Evolutionary conservation across 2,888 invertebrate genomes (phyloP).

Genomic region (Helleia helle): DNA sequence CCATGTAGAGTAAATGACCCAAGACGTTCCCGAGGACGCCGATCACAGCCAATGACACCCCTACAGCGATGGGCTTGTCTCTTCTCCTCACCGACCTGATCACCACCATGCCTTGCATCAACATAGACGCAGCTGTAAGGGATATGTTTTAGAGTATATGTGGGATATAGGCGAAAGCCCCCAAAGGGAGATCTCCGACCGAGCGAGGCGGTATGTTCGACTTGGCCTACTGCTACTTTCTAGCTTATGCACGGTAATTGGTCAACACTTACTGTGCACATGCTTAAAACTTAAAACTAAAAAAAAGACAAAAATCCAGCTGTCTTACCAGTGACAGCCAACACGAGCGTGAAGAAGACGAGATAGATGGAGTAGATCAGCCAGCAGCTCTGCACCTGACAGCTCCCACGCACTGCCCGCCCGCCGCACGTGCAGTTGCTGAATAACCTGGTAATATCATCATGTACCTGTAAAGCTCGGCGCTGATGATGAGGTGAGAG

Average conservation of each 20-base stretch:
- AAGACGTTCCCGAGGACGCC: slow-evolving; percentile 38
- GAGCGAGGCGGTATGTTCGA: too few species aligned
- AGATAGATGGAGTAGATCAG: slow-evolving; percentile 40
- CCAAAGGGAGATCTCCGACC: too few species aligned
- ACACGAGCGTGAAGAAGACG: slow-evolving; percentile 41
- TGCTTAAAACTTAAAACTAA: too few species aligned
- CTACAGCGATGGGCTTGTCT: slow-evolving; percentile 47
- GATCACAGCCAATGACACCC: slow-evolving; percentile 32
- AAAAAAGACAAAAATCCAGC: too few species aligned
- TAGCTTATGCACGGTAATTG: too few species aligned
- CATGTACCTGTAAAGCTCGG: too few species aligned
- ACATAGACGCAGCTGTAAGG: slow-evolving; percentile 42
- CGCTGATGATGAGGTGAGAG: too few species aligned
- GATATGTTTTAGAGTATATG: too few species aligned
- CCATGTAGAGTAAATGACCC: slow-evolving; percentile 44
- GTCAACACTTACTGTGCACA: too few species aligned
- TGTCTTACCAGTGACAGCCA: slow-evolving; percentile 49
- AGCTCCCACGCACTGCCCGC: slow-evolving; percentile 49
- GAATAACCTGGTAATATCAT: slow-evolving; percentile 46
- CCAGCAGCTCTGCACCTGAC: slow-evolving; percentile 36
- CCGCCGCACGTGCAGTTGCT: slow-evolving; percentile 42
- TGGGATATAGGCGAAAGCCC: too few species aligned
- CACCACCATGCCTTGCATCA: slow-evolving; percentile 58
- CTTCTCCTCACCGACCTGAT: slow-evolving; percentile 36
- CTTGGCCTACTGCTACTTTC: too few species aligned